Evolutionary conservation across 2,113 vertebrate species (phyloP), one percentile per base, ranked within the genome.

Genomic region (Numenius arquata): DNA sequence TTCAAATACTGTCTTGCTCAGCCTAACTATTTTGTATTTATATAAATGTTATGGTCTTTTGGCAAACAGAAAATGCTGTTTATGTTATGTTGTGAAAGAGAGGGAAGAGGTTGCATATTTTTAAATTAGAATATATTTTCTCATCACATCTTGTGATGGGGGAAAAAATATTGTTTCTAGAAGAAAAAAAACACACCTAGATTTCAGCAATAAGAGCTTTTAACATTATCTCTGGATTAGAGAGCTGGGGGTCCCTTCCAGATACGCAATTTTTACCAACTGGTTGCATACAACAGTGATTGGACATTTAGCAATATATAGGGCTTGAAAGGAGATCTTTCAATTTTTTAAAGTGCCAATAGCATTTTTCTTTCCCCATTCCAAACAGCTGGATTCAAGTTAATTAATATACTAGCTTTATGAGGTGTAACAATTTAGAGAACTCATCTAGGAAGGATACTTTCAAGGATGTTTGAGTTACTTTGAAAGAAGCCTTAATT

Each of bases 51-150:
- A 36, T 43, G 2, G 30, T 19, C 7, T 82, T 78, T 72, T 55
- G 40, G 19, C 8, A 52, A 85, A 73, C 67, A 65, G 26, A 53
- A 79, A 74, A 4, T 2, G 4, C 5, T 65, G 12, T n/a, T 77
- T 93, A 21, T 65, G 22, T 67, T 48, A 19, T 26, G 2, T 34
- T 59, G 36, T 47, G 32, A 85, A 84, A 67, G 63, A 78, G 53
- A 61, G 32, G 11, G 22, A 75, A 71, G 10, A 45, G 19, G 8
- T 7, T 41, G 9, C 0, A 0, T 76, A 72, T 12, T 92, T 88
- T 90, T 53, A 20, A 36, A 32, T 53, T 73, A 17, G 17, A 40
- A 61, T 66, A 12, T 48, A 2, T 77, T 67, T 90, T 78, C 36
- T 48, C 19, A 9, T 43, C 14, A 14, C 5, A 15, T 67, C 26